Evolutionary conservation across 1,140 invertebrate species (phyloP).

Genomic region (Drosophila cardini): DNA sequence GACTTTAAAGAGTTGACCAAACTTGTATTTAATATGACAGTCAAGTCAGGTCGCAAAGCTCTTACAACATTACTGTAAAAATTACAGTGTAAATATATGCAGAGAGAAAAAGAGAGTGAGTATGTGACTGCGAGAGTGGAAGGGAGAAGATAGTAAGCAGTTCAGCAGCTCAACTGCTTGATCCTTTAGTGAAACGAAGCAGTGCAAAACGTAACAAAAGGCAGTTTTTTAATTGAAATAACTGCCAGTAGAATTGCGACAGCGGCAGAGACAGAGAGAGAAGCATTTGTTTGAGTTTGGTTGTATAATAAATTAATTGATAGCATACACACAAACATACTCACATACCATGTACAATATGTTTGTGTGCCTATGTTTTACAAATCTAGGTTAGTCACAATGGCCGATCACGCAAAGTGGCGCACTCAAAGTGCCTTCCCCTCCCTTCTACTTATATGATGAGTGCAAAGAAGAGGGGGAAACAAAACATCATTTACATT

Average conservation of each 20-base stretch:
- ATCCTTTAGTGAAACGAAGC: conserved; percentile 18
- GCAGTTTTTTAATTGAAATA: conserved; percentile 33
- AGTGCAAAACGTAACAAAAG: not conserved
- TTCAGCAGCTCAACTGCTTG: not conserved
- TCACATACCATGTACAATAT: not conserved
- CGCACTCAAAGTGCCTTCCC: conserved; percentile 3
- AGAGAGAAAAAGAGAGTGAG: not conserved
- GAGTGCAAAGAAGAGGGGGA: too few relatives aligned
- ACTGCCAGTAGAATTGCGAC: conserved; percentile 9
- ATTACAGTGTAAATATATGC: not conserved
- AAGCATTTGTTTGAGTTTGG: conserved; percentile 12
- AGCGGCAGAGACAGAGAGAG: not conserved
- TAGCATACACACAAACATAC: conserved; percentile 12
- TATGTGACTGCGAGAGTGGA: not conserved
- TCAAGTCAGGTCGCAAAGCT: conserved; percentile 39
- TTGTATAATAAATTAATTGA: conserved; percentile 37
- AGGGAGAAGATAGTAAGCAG: not conserved
- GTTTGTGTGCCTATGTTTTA: not conserved
- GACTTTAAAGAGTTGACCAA: conserved; percentile 36
- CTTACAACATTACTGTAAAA: conserved; percentile 31
- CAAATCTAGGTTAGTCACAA: conserved; percentile 37
- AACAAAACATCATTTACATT: not conserved
- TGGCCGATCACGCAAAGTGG: conserved; percentile 45
- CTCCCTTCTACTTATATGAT: not conserved
- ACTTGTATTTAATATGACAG: conserved; percentile 46